Evolutionary conservation across 2,113 vertebrate genomes (phyloP), one percentile per base, ranked within the genome.

Genomic region (Electrona antarctica): DNA sequence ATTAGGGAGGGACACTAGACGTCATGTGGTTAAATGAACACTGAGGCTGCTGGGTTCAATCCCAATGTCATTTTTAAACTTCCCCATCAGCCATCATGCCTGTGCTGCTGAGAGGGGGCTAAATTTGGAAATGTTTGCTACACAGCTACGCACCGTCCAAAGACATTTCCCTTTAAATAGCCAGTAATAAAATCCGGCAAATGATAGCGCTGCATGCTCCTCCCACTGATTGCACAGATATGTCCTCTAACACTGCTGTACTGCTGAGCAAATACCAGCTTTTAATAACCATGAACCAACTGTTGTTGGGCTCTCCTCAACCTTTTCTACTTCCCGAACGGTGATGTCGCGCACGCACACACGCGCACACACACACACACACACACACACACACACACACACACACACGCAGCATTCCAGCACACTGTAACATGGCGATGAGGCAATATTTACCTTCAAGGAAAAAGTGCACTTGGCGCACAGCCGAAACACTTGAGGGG

Each of bases 371-470:
- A 21, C 21, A 21, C 21, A 21, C 21, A 21, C 21, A 21, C 21
- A 21, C 21, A 21, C 21, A 56, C 73, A 60, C 76, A 73, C 70
- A 67, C 49, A 72, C 62, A 74, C 84, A 56, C 62, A 74, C 84
- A 59, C 57, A 85, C 81, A 84, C 74, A 82, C 75, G 71, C 70
- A 80, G 77, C 87, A 87, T 88, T 86, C 73, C 82, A 71, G 68
- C n/a, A 52, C 64, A 74, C 79, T 68, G 85, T 75, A 83, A 85
- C 67, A 73, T 73, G 60, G 72, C 75, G 83, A 79, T 89, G 81
- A 89, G 87, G 83, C 79, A 87, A 90, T 86, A 87, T 92, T 92
- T 90, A 90, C 87, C 85, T 89, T 83, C 66, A 71, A 90, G 78
- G 57, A 80, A 92, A 56, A 89, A 91, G 88, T 81, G 78, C 71